phyloP scores from a whole-genome alignment of 1,140 invertebrate genomes.

The Ips typographus region DNA sequence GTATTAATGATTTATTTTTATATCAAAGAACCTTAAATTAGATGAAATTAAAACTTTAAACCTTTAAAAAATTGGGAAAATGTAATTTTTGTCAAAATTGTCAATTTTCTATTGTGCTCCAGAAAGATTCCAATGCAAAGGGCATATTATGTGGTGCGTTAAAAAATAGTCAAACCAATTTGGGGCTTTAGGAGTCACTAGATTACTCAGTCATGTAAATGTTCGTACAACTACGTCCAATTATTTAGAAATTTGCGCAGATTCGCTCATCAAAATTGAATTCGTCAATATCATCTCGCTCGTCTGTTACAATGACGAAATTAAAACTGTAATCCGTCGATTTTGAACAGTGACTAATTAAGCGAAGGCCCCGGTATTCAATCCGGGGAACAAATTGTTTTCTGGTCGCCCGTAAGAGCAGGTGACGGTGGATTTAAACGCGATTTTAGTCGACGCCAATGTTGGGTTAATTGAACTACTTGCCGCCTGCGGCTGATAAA shows the following conservation, averaged over 20 bases:
- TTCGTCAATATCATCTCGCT: slow-evolving; percentile 5
- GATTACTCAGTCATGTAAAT: no score
- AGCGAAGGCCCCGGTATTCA: background rate
- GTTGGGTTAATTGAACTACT: slow-evolving; percentile 3
- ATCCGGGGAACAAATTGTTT: slow-evolving; percentile 15
- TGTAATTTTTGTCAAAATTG: no score
- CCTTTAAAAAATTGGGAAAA: no score
- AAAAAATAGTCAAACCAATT: no score
- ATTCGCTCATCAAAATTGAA: background rate
- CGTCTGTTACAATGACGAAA: slow-evolving; percentile 1
- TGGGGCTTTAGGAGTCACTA: no score
- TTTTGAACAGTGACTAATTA: slow-evolving; percentile 13
- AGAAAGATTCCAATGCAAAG: no score
- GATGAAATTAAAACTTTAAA: no score
- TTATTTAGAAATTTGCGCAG: background rate
- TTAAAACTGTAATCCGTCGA: slow-evolving; percentile 18
- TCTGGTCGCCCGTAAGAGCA: slow-evolving; percentile 8
- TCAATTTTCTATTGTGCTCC: no score
- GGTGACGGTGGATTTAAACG: slow-evolving; percentile 10
- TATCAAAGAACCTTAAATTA: no score
- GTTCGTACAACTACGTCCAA: no score
- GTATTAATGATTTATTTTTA: no score
- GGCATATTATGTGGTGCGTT: no score
- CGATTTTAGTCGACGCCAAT: background rate
- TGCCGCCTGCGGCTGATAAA: background rate